Evolutionary conservation across 1,140 invertebrate genomes (phyloP), one percentile per base, ranked within the genome.

Genomic region (Aricia agestis): DNA sequence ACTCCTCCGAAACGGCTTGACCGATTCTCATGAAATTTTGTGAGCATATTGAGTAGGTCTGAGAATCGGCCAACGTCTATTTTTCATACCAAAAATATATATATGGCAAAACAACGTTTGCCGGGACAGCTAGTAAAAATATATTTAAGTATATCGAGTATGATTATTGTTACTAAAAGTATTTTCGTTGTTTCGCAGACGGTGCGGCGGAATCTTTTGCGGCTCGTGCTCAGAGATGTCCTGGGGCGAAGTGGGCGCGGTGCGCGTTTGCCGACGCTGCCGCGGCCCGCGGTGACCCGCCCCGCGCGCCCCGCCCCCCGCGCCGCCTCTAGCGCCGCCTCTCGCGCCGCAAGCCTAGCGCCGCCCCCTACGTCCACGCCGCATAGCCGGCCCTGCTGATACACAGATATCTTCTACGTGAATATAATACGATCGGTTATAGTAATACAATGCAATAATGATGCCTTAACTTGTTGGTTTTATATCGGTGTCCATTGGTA

Each of bases 141-240:
- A 32, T 32, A 32, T 32, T 32, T 11, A 52, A 6, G 45, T 52
- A 4, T 9, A 52, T 9, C 1, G 9, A 52, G 13, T 13, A 52
- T 3, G 25, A 52, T 52, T 52, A 52, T 13, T 52, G 13, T 52
- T 52, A 13, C 10, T 52, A 52, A 52, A 52, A 13, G 5, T 4
- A 15, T 11, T 52, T 0, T 52, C 45, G 9, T 52, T 52, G 9
- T 36, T 36, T 31, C 17, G 5, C 81, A 90, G 88, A 69, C 78
- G 82, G 3, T 90, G 88, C 78, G 88, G 88, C 66, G 86, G 88
- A 6, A 89, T 90, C 61, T 90, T 90, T 82, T 90, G 88, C 83
- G 81, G 85, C 10, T 88, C 88, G 67, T 90, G 88, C 69, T 88
- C 86, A 13, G 83, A 89, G 81, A 83, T 90, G 85, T 76, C 85